These are phyloP conservation scores for Solenodon paradoxus DNA, from an alignment of 2,113 vertebrate genomes.

Conservation along the genomic window DNA sequence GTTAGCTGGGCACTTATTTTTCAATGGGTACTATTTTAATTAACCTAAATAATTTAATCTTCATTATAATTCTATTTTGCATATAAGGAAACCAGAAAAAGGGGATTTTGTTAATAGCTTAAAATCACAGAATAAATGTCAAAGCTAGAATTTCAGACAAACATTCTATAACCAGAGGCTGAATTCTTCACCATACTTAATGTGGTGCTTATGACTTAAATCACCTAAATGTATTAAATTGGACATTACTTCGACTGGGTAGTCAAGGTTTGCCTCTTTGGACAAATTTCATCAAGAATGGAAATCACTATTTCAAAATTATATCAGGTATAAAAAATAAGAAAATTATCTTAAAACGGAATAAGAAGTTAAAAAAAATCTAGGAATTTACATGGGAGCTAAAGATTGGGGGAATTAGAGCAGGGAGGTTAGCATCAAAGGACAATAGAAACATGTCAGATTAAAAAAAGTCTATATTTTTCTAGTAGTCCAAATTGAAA, in stretches of 20 bases:
- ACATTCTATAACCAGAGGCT: neutral
- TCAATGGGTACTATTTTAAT: neutral
- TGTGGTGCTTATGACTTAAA: neutral
- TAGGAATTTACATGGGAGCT: neutral
- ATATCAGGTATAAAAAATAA: neutral
- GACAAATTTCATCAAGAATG: neutral
- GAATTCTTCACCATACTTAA: neutral
- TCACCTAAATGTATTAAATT: neutral
- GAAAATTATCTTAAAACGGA: neutral
- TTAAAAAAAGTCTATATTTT: neutral
- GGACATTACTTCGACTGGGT: neutral
- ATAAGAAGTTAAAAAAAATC: neutral
- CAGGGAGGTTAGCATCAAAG: neutral
- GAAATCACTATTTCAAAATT: neutral
- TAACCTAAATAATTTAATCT: neutral
- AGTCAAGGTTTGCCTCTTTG: neutral
- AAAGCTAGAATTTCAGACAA: neutral
- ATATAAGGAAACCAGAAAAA: neutral
- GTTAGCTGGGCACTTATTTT: neutral
- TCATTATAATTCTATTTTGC: slow-evolving; percentile 2
- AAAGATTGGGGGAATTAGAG: neutral
- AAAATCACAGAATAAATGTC: neutral
- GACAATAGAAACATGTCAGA: neutral
- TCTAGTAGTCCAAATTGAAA: neutral
- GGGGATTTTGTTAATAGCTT: neutral